phyloP scores from a whole-genome alignment of 1,140 invertebrate species.

The Harpegnathos saltator region DNA sequence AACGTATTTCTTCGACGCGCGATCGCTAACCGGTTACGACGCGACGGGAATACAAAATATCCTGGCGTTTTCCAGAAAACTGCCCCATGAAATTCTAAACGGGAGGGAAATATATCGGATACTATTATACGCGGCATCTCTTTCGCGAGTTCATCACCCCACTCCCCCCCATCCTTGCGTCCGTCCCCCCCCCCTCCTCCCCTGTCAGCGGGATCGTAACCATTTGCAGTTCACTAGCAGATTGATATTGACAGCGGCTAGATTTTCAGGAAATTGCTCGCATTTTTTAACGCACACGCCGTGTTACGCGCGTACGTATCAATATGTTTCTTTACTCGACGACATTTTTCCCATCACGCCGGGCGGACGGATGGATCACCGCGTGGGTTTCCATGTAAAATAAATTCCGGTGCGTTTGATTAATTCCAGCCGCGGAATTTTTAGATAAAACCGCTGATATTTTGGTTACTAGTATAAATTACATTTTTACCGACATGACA shows the following conservation, averaged over 20 bases:
- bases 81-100: constrained; percentile 64
- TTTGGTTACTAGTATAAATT: not conserved
- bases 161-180: too few relatives aligned
- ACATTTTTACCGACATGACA: not conserved
- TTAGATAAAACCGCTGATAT: not conserved
- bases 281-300: not conserved
- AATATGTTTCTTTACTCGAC: not conserved
- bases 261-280: constrained; percentile 25
- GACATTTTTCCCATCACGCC: not conserved
- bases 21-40: not conserved
- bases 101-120: constrained; percentile 33
- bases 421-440: not conserved
- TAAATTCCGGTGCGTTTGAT: not conserved
- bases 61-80: constrained; percentile 39
- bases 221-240: constrained; percentile 31
- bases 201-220: constrained; percentile 34
- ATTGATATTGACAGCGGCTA: constrained; percentile 35
- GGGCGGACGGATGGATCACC: not conserved
- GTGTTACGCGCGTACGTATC: not conserved
- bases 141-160: constrained; percentile 25
- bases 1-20: constrained; percentile 38
- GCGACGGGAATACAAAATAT: constrained; percentile 52
- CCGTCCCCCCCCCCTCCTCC: too few relatives aligned
- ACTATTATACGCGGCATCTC: constrained; percentile 29
- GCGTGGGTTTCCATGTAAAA: too few relatives aligned